Base-by-base conservation (phyloP, 2,797 vertebrate species). In the Falco peregrinus region DNA sequence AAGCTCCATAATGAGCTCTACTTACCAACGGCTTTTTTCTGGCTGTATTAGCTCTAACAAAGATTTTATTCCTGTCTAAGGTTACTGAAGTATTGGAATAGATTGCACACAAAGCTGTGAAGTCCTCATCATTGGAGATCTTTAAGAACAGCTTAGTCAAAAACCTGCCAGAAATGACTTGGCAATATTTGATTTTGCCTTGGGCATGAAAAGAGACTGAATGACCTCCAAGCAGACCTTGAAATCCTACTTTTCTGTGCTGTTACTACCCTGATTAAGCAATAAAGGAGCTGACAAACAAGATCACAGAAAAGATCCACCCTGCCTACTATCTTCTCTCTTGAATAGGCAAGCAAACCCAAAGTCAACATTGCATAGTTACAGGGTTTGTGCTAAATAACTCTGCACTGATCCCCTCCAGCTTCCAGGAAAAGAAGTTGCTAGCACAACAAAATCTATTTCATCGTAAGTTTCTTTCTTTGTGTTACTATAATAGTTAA, bases 101-200 rank as follows among this genome's bases (percentile, higher is more conserved):
- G 83, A 79, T 47, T 13, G 50, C 50, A 47, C 33, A 50, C 35
- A 87, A 43, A 87, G 84, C 86, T 76, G 59, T 20, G 37, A 39
- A 70, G 41, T n/a, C 22, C 67, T 77, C 35, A 50, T 37, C 79
- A 69, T 0, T 21, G 47, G 67, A 59, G 77, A 90, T 39, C 77
- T 69, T 69, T 63, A 73, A 41, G 41, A 48, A 31, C 24, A 93
- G 78, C 68, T 91, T 31, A 84, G 65, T n/a, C 45, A 61, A 57
- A 93, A 78, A 43, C 37, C 90, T 71, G 57, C 64, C 93, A 95
- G 88, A 81, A 95, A 50, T 73, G 86, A 93, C 54, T 89, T n/a
- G 6, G 68, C 64, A 90, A 24, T 76, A 82, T 81, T 79, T 78
- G 92, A 75, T 43, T 70, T 20, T 86, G 57, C 90, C 84, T 48